phyloP scores from a whole-genome alignment of 2,797 vertebrate genomes.

The Megalops cyprinoides region DNA sequence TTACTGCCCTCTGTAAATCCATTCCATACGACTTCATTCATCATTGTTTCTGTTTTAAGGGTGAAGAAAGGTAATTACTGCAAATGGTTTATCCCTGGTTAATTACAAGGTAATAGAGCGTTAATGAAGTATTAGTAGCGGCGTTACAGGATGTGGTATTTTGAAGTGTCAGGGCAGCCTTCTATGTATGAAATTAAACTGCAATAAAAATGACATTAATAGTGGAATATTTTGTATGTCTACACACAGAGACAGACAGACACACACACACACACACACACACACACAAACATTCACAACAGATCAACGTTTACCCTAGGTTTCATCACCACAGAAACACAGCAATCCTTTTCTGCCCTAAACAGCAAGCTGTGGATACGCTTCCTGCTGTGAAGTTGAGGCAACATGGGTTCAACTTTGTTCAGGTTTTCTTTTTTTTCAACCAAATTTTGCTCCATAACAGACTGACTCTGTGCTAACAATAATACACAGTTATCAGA shows the following conservation, averaged over 20 bases:
- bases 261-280: slow-evolving; percentile 31
- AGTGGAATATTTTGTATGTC: neutral
- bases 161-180: neutral
- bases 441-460: slow-evolving; percentile 70
- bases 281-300: slow-evolving; percentile 32
- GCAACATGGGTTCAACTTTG: neutral
- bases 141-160: neutral
- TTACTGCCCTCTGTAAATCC: no score
- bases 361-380: slow-evolving; percentile 48
- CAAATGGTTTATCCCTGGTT: neutral
- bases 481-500: neutral
- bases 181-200: neutral
- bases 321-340: slow-evolving; percentile 67
- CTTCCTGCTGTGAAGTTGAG: slow-evolving; percentile 64
- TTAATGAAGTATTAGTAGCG: neutral
- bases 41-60: no score
- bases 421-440: slow-evolving; percentile 67
- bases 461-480: slow-evolving; percentile 40
- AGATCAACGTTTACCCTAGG: slow-evolving; percentile 64
- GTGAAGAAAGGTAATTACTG: no score
- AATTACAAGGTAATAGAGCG: neutral
- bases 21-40: no score
- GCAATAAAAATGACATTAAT: neutral
- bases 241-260: slow-evolving; percentile 28
- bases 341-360: slow-evolving; percentile 36